A percentile compares a stretch with the other conserved stretches of the same genome.
phyloP scores from a whole-genome alignment of 2,888 invertebrate species.

The Scelioninae gen. 1 region DNA sequence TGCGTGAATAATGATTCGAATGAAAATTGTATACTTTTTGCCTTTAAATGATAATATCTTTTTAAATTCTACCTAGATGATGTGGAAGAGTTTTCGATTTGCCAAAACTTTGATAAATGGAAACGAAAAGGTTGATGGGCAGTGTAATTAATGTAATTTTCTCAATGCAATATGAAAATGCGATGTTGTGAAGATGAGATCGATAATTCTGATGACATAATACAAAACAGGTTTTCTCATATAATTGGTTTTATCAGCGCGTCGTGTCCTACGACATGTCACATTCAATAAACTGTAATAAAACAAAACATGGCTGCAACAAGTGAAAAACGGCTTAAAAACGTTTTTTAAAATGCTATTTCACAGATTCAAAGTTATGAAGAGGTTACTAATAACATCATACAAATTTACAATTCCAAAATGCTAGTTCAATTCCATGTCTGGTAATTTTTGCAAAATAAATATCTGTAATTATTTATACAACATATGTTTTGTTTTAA shows the following conservation, averaged over 20 bases:
- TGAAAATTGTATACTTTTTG: slow-evolving; percentile 2
- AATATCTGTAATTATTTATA: too few species aligned
- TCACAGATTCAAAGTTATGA: too few species aligned
- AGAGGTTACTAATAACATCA: too few species aligned
- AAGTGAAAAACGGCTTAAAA: slow-evolving; percentile 22
- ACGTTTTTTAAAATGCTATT: neutral
- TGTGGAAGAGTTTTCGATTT: slow-evolving; percentile 43
- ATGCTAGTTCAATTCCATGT: too few species aligned
- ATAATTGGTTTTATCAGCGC: slow-evolving; percentile 4
- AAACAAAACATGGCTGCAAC: neutral
- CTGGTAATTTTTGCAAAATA: too few species aligned
- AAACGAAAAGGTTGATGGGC: slow-evolving; percentile 24
- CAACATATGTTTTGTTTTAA: too few species aligned
- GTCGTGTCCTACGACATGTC: slow-evolving; percentile 9
- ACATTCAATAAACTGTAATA: slow-evolving; percentile 39
- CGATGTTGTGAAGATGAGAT: slow-evolving; percentile 28
- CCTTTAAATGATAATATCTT: neutral
- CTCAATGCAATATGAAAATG: slow-evolving; percentile 33
- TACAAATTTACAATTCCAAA: too few species aligned
- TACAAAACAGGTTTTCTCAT: slow-evolving; percentile 26
- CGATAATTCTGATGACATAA: slow-evolving; percentile 25
- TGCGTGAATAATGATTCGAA: slow-evolving; percentile 44
- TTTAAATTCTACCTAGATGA: slow-evolving; percentile 22
- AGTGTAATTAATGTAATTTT: slow-evolving; percentile 33
- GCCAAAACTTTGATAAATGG: slow-evolving; percentile 25